Base-by-base conservation (phyloP, 2,888 invertebrate species). In the Agrilus biguttatus region DNA sequence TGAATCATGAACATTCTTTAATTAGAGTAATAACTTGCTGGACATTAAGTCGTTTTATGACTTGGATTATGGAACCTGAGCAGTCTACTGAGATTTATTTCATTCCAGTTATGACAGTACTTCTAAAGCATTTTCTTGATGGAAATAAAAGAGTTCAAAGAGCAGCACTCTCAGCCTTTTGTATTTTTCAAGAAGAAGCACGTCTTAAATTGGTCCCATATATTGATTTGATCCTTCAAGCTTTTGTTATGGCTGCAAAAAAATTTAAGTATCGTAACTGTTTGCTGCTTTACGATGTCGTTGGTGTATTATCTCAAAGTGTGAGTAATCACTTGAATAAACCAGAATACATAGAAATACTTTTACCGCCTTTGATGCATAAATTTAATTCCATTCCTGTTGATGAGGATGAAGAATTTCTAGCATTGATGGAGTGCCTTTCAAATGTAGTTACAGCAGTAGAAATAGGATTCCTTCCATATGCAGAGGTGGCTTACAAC, bases 21-120 rank as follows among this genome's bases (percentile, higher is more conserved):
- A 78, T 84, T 19, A 66, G 83, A 36, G 81, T 82, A 19, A 84
- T 85, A 47, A 82, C 83, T 1, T 84, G 84, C 63, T 84, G 84
- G 84, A 83, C 83, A 2, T 62, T 85, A 19, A 78, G 78, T 53
- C 71, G 84, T 35, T 85, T 83, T 56, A 78, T 80, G 34, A 75
- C 78, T 55, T 84, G 80, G 79, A 79, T 83, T 36, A 78, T 83
- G 3, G 75, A 76, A 23, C 76, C 78, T 55, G 75, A 78, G 44
- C 63, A 66, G 42, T 53, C 56, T 14, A 58, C 58, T 13, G 55
- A 61, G 36, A 50, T 52, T n/a, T 81, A 76, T 61, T 72, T 83
- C 51, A 74, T 78, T 55, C 78, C 78, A n/a, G 67, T 83, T 12
- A 77, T 83, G 76, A 75, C 73, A 28, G 75, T 79, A 66, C 63